Base-by-base conservation (phyloP, 2,113 vertebrate species). In the Holacanthus passer region DNA sequence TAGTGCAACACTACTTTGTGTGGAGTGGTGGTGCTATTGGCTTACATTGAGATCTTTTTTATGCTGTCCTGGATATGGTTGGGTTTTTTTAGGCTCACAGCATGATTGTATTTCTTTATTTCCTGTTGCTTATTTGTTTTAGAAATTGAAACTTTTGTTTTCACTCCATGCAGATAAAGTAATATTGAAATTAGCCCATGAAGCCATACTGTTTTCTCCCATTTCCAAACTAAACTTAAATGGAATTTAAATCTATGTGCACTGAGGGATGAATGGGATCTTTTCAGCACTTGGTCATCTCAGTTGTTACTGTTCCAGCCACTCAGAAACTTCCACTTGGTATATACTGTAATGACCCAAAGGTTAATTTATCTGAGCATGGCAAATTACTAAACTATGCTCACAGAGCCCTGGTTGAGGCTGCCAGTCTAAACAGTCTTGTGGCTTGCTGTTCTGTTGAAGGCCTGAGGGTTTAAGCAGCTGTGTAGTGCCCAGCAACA, bases 371-470 rank as follows among this genome's bases (percentile, higher is more conserved):
- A 82, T 81, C 43, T 81, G 68, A 64, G 53, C 73, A 66, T 68
- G 83, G 67, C 58, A 45, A 81, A 77, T 76, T 55, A 56, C 67
- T 74, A 39, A 82, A 81, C 58, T 59, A 31, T 39, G n/a, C 43
- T 53, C 20, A 20, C 31, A 78, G 1, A 66, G 13, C 67, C 53
- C 52, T 27, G 7, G 81, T 85, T 0, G 24, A 80, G 63, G 69
- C 58, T 75, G 67, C 72, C 58, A 82, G 73, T 70, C 29, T 31
- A 89, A 91, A 80, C 78, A 86, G 53, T 69, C 62, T 77, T 85
- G 80, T 84, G 81, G 73, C 73, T 72, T 73, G 45, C 78, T 43
- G 82, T 80, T 80, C 75, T 69, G 45, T 66, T 80, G 58, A 85
- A 69, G 58, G 39, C 69, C 73, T 22, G 43, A 79, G 69, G 79